Base-by-base conservation (phyloP, 53 echinoderm and acorn worm genomes). In the Crossaster papposus region DNA sequence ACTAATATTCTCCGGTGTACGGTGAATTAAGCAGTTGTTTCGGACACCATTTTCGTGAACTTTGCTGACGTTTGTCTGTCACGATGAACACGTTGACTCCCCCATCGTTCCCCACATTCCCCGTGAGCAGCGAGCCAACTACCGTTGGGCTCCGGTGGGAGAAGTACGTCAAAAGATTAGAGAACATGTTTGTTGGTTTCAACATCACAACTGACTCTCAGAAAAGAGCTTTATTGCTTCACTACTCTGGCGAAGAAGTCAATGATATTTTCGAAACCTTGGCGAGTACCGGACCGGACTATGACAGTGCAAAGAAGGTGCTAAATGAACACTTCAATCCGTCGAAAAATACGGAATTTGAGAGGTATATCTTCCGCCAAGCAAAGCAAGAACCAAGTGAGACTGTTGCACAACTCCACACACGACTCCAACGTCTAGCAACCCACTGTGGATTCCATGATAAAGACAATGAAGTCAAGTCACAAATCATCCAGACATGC, bases 261-360 rank as follows among this genome's bases (percentile, higher is more conserved):
- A 76, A 24, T 31, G 91, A 91, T 2, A 91, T 91, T 51, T 91
- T 91, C 52, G 91, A 91, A 0, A 85, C 91, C 24, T 44, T 91
- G 35, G 68, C 91, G 7, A 50, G 79, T 31, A 84, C 85, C 31
- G 91, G 79, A 36, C 50, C 68, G 3, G 70, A 63, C 20, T 80
- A 80, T 58, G 55, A 86, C 30, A 74, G 55, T 54, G 78, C 77
- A 36, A 88, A 88, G 44, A 44, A 77, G 11, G 78, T 62, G 35
- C 65, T 88, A 38, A 88, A 55, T 88, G 78, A 33, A 62, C 64
- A 88, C 44, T 88, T 88, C 32, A 77, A 58, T 36, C 78, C 88
- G 15, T 71, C 18, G 29, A 58, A 54, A 22, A 88, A 62, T 24
- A 88, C 35, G n/a, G 55, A 63, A 36, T 88, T 77, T 17, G 88